Conservation (phyloP, 2,888 invertebrate species). For the Cryptosula pallasiana region DNA sequence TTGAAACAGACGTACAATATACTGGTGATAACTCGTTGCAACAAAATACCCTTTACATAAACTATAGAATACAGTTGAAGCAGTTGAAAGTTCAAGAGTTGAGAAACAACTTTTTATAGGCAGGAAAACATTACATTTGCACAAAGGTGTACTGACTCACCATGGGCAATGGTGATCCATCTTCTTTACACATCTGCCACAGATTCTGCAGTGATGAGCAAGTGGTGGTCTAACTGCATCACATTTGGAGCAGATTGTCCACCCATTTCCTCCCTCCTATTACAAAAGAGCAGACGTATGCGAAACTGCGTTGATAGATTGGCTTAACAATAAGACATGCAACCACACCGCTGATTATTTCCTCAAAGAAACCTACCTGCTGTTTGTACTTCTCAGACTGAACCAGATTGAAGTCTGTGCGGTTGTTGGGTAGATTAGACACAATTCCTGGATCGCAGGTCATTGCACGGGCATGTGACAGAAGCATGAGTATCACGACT, state of each 20-base stretch:
- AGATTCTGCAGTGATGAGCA: slow-evolving; percentile 71
- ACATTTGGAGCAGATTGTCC: slow-evolving; percentile 76
- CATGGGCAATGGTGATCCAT: slow-evolving; percentile 55
- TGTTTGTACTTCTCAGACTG: slow-evolving; percentile 12
- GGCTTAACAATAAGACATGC: no score
- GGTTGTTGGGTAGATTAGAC: slow-evolving; percentile 58
- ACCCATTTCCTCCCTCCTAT: slow-evolving; percentile 36
- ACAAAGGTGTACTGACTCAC: slow-evolving; percentile 32
- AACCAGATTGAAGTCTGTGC: neutral
- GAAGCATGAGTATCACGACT: slow-evolving; percentile 66
- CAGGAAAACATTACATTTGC: no score
- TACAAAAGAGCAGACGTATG: no score
- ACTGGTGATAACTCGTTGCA: no score
- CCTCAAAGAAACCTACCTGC: neutral
- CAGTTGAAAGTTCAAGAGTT: no score
- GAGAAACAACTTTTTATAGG: no score
- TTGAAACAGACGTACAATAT: no score
- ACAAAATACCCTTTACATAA: no score
- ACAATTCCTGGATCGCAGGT: slow-evolving; percentile 84
- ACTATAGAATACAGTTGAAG: no score
- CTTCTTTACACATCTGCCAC: slow-evolving; percentile 47
- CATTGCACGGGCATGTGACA: slow-evolving; percentile 77
- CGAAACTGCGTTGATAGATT: no score
- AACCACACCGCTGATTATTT: no score
- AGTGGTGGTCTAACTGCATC: slow-evolving; percentile 73